Base-by-base conservation (phyloP, 2,113 vertebrate species). In the Alouatta palliata region DNA sequence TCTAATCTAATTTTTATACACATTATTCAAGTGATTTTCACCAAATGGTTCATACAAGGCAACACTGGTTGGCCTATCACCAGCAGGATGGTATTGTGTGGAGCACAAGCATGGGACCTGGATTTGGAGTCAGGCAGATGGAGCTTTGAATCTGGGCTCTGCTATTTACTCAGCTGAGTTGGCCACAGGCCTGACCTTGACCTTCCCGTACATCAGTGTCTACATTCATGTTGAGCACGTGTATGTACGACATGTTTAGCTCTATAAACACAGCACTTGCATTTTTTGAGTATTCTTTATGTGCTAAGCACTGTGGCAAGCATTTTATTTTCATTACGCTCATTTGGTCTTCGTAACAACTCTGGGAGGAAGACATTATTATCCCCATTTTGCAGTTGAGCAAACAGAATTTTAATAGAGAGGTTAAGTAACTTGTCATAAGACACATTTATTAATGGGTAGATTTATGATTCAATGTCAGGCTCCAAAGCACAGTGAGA, bases 351-450 rank as follows among this genome's bases (percentile, higher is more conserved):
- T 95, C 66, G 47, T 32, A 47, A 73, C 21, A 86, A 56, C 54
- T 73, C 86, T 61, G 14, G 43, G 43, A 94, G 75, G 58, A 86
- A 92, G 84, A 64, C 43, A 73, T 77, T 82, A 45, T 84, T 37
- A 75, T 43, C 80, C 45, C 7, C 37, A 58, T 66, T 64, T 90
- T 92, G 61, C 13, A 66, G 47, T 2, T 94, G 84, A 90, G 86
- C 20, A 85, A 97, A 87, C 14, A 94, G 54, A 96, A 23, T 3
- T 66, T 82, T 95, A 71, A 70, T 23, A 70, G 52, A 58, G 76
- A 86, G n/a, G 32, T 75, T 64, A 89, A 94, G 20, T 80, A 88
- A 87, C 73, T 54, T 58, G 23, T 47, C 70, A 30, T 45, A 86
- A 90, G 68, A 71, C 5, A 32, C 5, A 27, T 71, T 89, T 77